Evolutionary conservation across 2,113 vertebrate species (phyloP).

Genomic region (Acrocephalus arundinaceus): DNA sequence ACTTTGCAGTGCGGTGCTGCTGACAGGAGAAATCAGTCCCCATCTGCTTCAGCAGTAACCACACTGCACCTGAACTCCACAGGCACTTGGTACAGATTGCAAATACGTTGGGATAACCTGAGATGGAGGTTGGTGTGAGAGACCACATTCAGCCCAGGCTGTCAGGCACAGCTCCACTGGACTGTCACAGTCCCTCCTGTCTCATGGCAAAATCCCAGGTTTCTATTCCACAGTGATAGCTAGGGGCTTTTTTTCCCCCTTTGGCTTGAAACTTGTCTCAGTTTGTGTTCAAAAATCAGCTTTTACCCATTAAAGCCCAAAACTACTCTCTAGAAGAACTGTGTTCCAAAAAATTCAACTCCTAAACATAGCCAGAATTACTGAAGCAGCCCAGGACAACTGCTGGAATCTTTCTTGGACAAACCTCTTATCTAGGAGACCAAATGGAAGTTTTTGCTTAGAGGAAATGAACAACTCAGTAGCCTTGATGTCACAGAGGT

Average conservation of each 20-base stretch:
- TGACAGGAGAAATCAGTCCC: background rate
- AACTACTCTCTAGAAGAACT: background rate
- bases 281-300: background rate
- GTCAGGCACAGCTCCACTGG: background rate
- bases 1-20: background rate
- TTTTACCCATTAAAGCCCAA: background rate
- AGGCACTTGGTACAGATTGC: background rate
- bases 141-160: background rate
- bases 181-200: background rate
- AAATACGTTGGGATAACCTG: fast-evolving
- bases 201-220: background rate
- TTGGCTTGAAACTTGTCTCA: background rate
- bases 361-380: background rate
- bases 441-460: background rate
- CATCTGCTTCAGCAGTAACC: background rate
- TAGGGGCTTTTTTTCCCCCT: background rate
- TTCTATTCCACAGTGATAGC: background rate
- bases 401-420: background rate
- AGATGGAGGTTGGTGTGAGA: background rate
- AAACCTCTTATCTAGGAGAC: background rate
- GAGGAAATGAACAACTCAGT: background rate
- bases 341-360: background rate
- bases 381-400: background rate
- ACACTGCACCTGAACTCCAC: background rate
- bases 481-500: background rate